These are phyloP conservation scores for Drosophila insularis DNA, from an alignment of 1,140 invertebrate species.

Conservation along the genomic window DNA sequence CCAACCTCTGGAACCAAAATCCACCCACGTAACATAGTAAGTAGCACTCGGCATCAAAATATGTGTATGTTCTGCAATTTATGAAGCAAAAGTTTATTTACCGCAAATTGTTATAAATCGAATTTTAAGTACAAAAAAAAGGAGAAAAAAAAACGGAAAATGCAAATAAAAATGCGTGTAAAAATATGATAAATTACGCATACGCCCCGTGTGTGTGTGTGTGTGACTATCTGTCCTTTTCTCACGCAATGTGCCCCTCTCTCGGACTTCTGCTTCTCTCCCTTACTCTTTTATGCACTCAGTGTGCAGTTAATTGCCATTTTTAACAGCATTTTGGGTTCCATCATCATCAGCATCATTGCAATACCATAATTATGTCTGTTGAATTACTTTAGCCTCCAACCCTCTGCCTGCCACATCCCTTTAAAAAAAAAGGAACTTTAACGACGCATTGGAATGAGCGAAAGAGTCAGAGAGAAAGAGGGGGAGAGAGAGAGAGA, in stretches of 20 bases:
- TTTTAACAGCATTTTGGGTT: slow-evolving; percentile 56
- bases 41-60: background rate
- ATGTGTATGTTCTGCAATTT: slow-evolving; percentile 47
- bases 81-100: slow-evolving; percentile 66
- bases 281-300: background rate
- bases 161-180: slow-evolving; percentile 58
- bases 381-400: background rate
- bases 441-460: background rate
- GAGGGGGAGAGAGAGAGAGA: background rate
- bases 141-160: slow-evolving; percentile 34
- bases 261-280: slow-evolving; percentile 1
- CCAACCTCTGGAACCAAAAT: too few relatives aligned
- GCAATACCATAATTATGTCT: slow-evolving; percentile 38
- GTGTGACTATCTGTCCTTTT: background rate
- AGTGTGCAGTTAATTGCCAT: slow-evolving; percentile 62
- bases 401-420: background rate
- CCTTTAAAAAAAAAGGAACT: background rate
- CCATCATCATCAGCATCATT: slow-evolving; percentile 28
- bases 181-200: slow-evolving; percentile 74
- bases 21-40: background rate
- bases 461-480: background rate
- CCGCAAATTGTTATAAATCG: slow-evolving; percentile 75
- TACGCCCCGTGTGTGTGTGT: slow-evolving; percentile 33
- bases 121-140: slow-evolving; percentile 60
- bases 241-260: background rate